These are phyloP conservation scores for Prionchulus punctatus DNA, from an alignment of 2,888 invertebrate species.

Conservation along the genomic window DNA sequence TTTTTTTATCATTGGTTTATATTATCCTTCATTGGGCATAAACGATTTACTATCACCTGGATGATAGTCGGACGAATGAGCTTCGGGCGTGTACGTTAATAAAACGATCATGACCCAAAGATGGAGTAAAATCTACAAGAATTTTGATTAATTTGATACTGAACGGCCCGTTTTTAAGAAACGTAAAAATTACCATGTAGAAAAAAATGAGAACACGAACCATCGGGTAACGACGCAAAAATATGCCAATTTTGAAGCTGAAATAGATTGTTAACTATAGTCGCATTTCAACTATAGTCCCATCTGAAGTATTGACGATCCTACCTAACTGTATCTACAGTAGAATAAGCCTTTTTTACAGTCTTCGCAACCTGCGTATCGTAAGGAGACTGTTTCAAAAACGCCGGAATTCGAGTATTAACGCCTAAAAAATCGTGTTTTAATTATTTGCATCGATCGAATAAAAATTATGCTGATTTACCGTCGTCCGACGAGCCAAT, in stretches of 20 bases:
- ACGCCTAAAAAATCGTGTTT: conserved; percentile 36
- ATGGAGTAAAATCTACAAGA: conserved; percentile 52
- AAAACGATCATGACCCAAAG: conserved; percentile 65
- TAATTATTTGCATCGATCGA: neutral
- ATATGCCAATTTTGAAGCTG: conserved; percentile 57
- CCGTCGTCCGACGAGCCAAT: conserved; percentile 53
- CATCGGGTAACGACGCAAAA: conserved; percentile 61
- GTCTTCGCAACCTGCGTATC: conserved; percentile 56
- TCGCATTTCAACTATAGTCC: neutral
- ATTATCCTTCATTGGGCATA: too few relatives aligned
- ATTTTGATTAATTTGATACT: neutral
- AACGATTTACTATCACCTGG: too few relatives aligned
- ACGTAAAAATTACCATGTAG: conserved; percentile 42
- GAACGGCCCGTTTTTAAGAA: neutral
- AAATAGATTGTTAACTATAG: too few relatives aligned
- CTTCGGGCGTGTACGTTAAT: conserved; percentile 52
- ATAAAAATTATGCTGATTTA: too few relatives aligned
- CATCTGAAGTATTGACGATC: neutral
- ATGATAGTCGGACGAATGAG: conserved; percentile 27
- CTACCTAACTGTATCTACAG: conserved; percentile 52
- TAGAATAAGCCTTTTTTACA: conserved; percentile 59
- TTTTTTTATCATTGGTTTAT: too few relatives aligned
- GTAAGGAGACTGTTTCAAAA: conserved; percentile 56
- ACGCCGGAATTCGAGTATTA: conserved; percentile 45
- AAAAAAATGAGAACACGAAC: conserved; percentile 65